phyloP scores from a whole-genome alignment of 2,797 vertebrate species.

The Takifugu ocellatus region DNA sequence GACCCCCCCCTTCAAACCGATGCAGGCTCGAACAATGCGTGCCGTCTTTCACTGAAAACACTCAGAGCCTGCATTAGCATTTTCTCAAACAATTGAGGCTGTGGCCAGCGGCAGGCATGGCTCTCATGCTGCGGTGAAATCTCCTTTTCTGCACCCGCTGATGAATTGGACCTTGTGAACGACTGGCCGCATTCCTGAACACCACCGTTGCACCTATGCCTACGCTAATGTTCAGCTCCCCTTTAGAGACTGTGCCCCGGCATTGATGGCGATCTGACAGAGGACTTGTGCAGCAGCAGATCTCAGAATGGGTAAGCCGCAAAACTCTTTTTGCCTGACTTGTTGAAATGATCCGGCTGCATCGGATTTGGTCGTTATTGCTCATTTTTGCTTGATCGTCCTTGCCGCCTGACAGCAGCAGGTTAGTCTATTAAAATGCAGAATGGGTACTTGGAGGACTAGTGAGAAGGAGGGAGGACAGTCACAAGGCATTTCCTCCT shows the following conservation, averaged over 20 bases:
- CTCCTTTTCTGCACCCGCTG: conserved; percentile 66
- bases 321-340: conserved; percentile 74
- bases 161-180: conserved; percentile 78
- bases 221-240: conserved; percentile 73
- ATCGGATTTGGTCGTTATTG: conserved; percentile 51
- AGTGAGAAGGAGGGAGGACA: conserved; percentile 70
- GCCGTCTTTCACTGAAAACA: conserved; percentile 80
- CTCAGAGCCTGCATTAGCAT: conserved; percentile 79
- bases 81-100: conserved; percentile 79
- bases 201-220: conserved; percentile 79
- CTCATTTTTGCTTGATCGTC: conserved; percentile 66
- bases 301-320: conserved; percentile 84
- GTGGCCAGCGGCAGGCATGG: conserved; percentile 79
- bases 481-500: conserved; percentile 79
- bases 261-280: conserved; percentile 82
- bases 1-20: conserved; percentile 78
- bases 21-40: conserved; percentile 80
- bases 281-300: conserved; percentile 76
- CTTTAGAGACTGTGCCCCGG: conserved; percentile 72
- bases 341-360: conserved; percentile 76
- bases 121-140: conserved; percentile 80
- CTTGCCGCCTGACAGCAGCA: conserved; percentile 72
- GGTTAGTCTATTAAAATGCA: conserved; percentile 80
- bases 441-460: conserved; percentile 68
- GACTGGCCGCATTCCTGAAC: conserved; percentile 80